Conservation (phyloP, 2,797 vertebrate species). For the Gallirallus australis region DNA sequence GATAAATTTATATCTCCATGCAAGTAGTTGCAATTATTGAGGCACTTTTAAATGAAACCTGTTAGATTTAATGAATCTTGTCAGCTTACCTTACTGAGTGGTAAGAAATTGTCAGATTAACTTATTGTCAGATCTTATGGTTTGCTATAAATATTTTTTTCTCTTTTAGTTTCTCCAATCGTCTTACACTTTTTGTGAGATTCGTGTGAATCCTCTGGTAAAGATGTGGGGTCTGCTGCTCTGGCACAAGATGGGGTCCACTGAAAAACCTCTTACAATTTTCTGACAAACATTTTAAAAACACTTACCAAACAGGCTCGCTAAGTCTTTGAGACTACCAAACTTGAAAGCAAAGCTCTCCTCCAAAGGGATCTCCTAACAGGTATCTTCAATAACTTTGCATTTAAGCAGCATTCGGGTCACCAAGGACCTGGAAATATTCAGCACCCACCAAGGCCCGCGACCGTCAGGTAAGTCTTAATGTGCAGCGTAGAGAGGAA, state of each 20-base stretch:
- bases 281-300: not conserved
- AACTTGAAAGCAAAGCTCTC: not conserved
- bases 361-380: not conserved
- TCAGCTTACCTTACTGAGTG: not conserved
- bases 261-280: conserved; percentile 22
- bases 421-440: not conserved
- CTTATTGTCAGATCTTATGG: not conserved
- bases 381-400: not conserved
- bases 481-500: not conserved
- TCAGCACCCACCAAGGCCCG: not conserved
- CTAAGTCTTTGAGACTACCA: not conserved
- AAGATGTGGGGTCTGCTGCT: not conserved
- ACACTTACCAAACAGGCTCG: not conserved
- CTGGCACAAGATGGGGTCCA: not conserved
- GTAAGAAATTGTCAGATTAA: not conserved
- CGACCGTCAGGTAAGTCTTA: not conserved
- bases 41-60: not conserved
- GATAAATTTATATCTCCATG: not conserved
- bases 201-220: conserved; percentile 8
- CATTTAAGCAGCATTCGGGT: not conserved
- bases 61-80: not conserved
- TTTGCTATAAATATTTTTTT: not conserved
- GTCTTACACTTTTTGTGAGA: not conserved
- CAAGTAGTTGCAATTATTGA: not conserved
- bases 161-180: not conserved